Evolutionary conservation across 2,113 vertebrate species (phyloP), one percentile per base, ranked within the genome.

Genomic region (Muntiacus reevesi): DNA sequence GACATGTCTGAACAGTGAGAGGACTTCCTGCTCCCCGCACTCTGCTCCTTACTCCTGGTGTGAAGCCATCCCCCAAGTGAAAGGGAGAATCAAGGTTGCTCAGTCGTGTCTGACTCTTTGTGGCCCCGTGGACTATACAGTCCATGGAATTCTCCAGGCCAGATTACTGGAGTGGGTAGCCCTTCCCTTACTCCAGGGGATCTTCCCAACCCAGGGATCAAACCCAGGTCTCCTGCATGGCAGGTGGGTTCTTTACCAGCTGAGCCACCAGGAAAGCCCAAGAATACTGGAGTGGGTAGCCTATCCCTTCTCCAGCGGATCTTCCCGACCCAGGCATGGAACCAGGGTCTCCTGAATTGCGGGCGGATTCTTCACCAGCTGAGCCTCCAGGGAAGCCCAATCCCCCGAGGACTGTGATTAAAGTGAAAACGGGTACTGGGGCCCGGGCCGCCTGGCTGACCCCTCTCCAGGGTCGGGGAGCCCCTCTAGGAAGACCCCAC

Each of bases 381-480:
- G 67, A 71, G n/a, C 19, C 17, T 6, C 64, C 19, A 36, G 19
- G 64, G n/a, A 71, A 36, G 9, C 67, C n/a, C 67, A 23, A 2
- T 0, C 1, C 2, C 40, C 11, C 30, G 1, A 81, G 0, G 40
- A 30, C 14, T 11, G 3, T 27, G 15, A 19, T 1, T 3, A 50
- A 52, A 40, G 5, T 0, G 11, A 43, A 27, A 27, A 43, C 25
- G 21, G 71, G 23, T 6, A 14, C 36, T 2, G 71, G 21, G 36
- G 78, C 45, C 78, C 1, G 1, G 9, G 2, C 1, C 1, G 0
- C 33, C 59, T 14, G 27, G 54, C 30, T 0, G 6, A 6, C 0
- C 10, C 36, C 23, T 3, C 6, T 30, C 27, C n/a, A 6, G 9
- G 1, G 14, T 11, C 3, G 6, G 3, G 3, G 55, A 36, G 19